A percentile compares a stretch with the other conserved stretches of the same genome.
Evolutionary conservation across 2,888 invertebrate genomes (phyloP).

Genomic region (Leuctra nigra): DNA sequence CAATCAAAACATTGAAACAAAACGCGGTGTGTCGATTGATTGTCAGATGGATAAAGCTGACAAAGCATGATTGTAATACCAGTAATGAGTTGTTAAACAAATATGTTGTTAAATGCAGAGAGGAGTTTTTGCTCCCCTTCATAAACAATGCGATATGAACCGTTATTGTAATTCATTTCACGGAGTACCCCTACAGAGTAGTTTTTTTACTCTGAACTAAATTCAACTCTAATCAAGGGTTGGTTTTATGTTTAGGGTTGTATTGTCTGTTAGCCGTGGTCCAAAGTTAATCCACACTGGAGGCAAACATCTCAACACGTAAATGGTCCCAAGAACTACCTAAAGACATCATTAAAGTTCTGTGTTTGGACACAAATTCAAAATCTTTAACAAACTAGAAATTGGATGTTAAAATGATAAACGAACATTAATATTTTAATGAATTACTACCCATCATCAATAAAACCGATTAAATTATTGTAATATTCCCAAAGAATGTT

Average conservation of each 20-base stretch:
- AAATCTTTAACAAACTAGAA: too few species aligned
- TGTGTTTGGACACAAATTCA: too few species aligned
- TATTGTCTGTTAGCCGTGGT: not conserved
- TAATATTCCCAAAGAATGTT: too few species aligned
- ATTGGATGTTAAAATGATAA: too few species aligned
- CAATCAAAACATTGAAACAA: constrained; percentile 17
- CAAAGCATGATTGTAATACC: constrained; percentile 5
- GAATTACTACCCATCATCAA: too few species aligned
- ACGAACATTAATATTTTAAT: too few species aligned
- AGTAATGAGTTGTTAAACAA: constrained; percentile 22
- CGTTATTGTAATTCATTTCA: too few species aligned
- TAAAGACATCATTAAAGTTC: not conserved
- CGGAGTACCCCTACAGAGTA: too few species aligned
- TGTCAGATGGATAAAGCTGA: constrained; percentile 8
- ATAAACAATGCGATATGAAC: not conserved
- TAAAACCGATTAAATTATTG: too few species aligned
- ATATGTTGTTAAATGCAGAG: constrained; percentile 9
- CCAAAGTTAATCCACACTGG: constrained; percentile 9
- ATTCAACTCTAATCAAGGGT: not conserved
- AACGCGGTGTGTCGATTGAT: not conserved
- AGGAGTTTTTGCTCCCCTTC: not conserved
- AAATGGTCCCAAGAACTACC: constrained; percentile 13
- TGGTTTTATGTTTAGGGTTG: constrained; percentile 8
- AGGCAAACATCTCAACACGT: too few species aligned
- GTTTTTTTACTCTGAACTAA: too few species aligned